Evolutionary conservation across 1,140 invertebrate genomes (phyloP).

Genomic region (Calosoma granatense): DNA sequence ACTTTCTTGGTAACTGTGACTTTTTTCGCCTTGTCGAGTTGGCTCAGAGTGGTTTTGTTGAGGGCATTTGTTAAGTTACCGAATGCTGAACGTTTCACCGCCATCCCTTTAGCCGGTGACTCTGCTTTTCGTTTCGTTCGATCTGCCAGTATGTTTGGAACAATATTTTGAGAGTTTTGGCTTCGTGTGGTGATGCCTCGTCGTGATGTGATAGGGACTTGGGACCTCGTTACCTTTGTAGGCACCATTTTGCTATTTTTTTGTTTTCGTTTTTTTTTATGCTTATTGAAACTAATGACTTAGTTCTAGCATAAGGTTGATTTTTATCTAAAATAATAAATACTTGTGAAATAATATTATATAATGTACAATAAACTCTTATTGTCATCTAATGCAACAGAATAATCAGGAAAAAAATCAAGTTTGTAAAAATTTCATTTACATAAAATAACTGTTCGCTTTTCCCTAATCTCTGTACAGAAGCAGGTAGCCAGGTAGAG

Average conservation of each 20-base stretch:
- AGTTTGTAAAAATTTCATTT: no score
- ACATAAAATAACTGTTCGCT: no score
- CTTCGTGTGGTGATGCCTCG: conserved; percentile 34
- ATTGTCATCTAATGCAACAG: no score
- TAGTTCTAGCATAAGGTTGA: no score
- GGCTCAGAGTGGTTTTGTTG: conserved; percentile 29
- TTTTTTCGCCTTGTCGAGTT: conserved; percentile 31
- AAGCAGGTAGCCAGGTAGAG: no score
- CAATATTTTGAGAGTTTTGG: conserved; percentile 19
- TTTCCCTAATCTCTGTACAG: no score
- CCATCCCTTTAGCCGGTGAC: conserved; percentile 44
- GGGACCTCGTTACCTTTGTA: conserved; percentile 38
- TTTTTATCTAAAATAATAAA: no score
- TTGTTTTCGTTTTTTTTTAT: no score
- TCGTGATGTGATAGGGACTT: conserved; percentile 28
- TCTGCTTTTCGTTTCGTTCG: conserved; percentile 43
- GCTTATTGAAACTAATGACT: no score
- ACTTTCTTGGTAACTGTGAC: conserved; percentile 36
- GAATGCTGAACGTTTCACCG: conserved; percentile 56
- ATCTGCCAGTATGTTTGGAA: neutral
- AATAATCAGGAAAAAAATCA: no score
- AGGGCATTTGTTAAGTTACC: conserved; percentile 66
- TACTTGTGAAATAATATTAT: no score
- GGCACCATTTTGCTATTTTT: conserved; percentile 54
- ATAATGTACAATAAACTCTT: no score